Conservation (phyloP, 2,888 invertebrate genomes). For the Athetis lepigone region DNA sequence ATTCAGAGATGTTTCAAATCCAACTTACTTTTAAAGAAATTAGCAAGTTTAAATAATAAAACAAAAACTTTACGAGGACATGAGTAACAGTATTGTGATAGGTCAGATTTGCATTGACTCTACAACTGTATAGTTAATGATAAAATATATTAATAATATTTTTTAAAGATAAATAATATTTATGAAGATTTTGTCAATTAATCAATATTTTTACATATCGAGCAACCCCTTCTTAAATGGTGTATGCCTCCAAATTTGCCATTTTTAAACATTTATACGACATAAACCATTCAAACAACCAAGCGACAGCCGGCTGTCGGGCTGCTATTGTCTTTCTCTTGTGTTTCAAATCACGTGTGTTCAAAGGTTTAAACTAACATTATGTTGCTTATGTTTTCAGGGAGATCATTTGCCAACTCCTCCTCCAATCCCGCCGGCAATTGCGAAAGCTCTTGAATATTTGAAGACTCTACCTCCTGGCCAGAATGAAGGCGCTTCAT, state of each 20-base stretch:
- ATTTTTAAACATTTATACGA: too few species aligned
- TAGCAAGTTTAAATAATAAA: too few species aligned
- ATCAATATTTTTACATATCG: slow-evolving; percentile 7
- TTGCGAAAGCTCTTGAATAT: slow-evolving; percentile 92
- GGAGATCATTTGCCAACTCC: slow-evolving; percentile 95
- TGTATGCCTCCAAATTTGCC: neutral
- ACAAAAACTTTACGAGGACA: too few species aligned
- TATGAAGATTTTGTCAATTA: slow-evolving; percentile 19
- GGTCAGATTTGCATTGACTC: neutral
- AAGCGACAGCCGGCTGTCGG: too few species aligned
- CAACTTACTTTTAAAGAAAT: too few species aligned
- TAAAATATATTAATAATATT: slow-evolving; percentile 11
- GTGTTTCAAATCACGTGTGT: too few species aligned
- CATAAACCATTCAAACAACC: too few species aligned
- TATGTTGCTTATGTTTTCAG: slow-evolving; percentile 67
- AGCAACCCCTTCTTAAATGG: neutral
- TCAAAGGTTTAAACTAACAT: neutral
- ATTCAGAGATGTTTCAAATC: too few species aligned
- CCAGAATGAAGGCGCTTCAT: slow-evolving; percentile 75
- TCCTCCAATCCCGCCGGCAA: slow-evolving; percentile 94
- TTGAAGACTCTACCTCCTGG: slow-evolving; percentile 90
- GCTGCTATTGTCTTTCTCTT: too few species aligned
- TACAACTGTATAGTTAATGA: too few species aligned
- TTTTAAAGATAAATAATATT: slow-evolving; percentile 14
- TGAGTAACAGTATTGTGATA: neutral